phyloP scores from a whole-genome alignment of 2,113 vertebrate genomes.

The Psammodynastes pulverulentus region DNA sequence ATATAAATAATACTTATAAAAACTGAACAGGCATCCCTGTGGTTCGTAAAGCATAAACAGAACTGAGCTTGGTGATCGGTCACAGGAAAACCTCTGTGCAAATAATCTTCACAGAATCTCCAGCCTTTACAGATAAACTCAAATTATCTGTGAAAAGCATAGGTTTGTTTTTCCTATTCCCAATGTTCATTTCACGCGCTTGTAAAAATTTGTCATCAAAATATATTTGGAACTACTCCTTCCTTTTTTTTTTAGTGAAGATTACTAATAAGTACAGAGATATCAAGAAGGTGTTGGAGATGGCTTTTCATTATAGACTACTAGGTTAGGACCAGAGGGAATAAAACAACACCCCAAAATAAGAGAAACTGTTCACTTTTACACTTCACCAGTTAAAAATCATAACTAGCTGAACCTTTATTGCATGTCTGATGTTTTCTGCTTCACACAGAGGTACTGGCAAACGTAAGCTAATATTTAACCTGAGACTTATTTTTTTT shows the following conservation, averaged over 20 bases:
- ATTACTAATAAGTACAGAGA: neutral
- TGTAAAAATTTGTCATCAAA: neutral
- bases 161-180: neutral
- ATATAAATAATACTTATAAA: neutral
- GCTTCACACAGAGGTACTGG: neutral
- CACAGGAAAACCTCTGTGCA: neutral
- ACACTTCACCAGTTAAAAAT: slow-evolving; percentile 47
- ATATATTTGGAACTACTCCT: neutral
- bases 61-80: neutral
- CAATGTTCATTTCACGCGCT: neutral
- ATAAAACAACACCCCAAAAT: slow-evolving; percentile 8
- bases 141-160: neutral
- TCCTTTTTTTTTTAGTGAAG: neutral
- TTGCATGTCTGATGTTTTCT: neutral
- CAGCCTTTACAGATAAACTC: neutral
- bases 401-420: slow-evolving; percentile 42
- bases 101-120: neutral
- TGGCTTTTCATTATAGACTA: slow-evolving; percentile 3
- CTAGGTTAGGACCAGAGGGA: slow-evolving; percentile 32
- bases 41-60: neutral
- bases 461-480: neutral
- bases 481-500: neutral
- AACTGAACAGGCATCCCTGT: neutral
- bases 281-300: slow-evolving; percentile 6
- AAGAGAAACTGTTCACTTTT: slow-evolving; percentile 45